Conservation (phyloP, 2,113 vertebrate species). For the Elanoides forficatus region DNA sequence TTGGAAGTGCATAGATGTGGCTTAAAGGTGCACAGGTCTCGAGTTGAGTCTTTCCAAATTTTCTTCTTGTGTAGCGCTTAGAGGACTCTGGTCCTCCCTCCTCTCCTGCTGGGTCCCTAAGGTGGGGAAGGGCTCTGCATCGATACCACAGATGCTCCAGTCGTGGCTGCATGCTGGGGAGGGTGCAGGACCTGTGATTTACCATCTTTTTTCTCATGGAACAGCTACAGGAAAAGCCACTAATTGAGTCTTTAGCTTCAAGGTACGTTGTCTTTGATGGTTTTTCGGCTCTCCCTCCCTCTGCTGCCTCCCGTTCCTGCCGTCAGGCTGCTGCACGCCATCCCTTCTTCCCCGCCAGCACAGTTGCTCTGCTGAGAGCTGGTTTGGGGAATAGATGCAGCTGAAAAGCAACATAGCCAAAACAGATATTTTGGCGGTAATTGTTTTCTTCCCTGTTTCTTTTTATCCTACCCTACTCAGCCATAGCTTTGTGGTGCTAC, state of each 20-base stretch:
- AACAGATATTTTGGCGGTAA: neutral
- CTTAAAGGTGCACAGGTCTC: neutral
- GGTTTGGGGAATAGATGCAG: neutral
- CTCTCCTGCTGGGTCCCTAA: neutral
- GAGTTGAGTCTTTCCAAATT: neutral
- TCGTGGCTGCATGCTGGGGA: neutral
- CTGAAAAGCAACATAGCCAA: neutral
- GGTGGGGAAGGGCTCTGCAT: neutral
- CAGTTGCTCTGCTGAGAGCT: neutral
- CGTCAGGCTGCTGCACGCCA: neutral
- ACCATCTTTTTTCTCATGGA: neutral
- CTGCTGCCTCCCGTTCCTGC: neutral
- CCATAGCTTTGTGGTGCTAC: neutral
- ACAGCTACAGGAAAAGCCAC: neutral
- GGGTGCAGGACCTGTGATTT: neutral
- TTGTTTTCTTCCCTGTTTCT: neutral
- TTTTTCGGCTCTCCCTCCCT: neutral
- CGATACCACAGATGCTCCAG: fast-evolving
- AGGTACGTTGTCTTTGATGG: neutral
- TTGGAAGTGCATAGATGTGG: neutral
- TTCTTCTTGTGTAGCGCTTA: neutral
- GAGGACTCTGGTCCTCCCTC: neutral
- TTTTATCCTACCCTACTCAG: neutral
- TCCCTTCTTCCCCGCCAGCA: neutral
- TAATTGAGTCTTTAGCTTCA: neutral